Conservation (phyloP, 2,113 vertebrate genomes). For the Phalacrocorax carbo region DNA sequence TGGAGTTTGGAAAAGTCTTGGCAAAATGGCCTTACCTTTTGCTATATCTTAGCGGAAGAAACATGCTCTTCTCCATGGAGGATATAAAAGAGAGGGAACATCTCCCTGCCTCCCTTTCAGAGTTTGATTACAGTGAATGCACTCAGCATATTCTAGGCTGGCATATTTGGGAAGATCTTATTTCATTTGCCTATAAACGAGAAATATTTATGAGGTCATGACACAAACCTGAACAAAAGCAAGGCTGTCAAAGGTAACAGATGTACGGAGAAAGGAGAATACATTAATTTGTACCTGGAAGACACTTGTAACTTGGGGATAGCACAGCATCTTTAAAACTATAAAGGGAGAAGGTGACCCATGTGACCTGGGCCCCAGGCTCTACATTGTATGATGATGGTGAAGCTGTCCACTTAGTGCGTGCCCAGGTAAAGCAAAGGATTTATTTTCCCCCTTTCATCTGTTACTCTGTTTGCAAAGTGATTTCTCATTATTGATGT, state of each 20-base stretch:
- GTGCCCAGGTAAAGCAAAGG: neutral
- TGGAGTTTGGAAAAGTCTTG: neutral
- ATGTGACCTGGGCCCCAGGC: neutral
- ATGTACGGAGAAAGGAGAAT: neutral
- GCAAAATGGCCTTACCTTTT: neutral
- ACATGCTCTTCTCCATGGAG: neutral
- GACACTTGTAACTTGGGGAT: neutral
- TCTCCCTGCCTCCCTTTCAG: neutral
- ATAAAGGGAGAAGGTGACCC: neutral
- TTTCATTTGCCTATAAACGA: neutral
- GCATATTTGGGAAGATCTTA: neutral
- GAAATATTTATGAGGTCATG: neutral
- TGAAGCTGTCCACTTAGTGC: neutral
- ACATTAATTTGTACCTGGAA: neutral
- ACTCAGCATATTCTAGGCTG: neutral
- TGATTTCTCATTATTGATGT: neutral
- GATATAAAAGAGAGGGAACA: neutral
- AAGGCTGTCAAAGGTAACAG: neutral
- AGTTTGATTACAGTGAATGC: neutral
- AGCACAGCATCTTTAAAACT: neutral
- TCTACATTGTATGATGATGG: accelerated
- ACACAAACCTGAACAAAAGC: neutral
- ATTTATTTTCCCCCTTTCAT: neutral
- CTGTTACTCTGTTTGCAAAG: neutral
- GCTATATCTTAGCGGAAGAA: neutral